These are phyloP conservation scores for Folsomia manolachei DNA, from an alignment of 2,888 invertebrate genomes.

Conservation along the genomic window DNA sequence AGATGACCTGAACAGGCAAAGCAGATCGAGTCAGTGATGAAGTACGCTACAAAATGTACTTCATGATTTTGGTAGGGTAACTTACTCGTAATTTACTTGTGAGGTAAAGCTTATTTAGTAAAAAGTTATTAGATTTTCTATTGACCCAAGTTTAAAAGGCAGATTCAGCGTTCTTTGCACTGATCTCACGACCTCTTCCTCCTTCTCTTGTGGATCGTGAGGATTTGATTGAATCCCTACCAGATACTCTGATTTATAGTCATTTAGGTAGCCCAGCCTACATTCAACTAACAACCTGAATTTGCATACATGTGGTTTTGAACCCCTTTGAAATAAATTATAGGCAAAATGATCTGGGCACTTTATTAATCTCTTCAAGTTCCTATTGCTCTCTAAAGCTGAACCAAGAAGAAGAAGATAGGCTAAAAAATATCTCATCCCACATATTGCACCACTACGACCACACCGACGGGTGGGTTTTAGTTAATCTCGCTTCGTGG, in stretches of 20 bases:
- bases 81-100: too few species aligned
- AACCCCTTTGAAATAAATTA: not conserved
- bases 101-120: too few species aligned
- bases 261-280: slow-evolving; percentile 39
- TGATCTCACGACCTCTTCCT: slow-evolving; percentile 45
- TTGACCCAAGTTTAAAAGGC: too few species aligned
- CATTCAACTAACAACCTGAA: too few species aligned
- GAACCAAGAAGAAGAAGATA: too few species aligned
- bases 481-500: too few species aligned
- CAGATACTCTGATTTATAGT: slow-evolving; percentile 46
- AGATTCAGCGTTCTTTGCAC: too few species aligned
- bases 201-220: slow-evolving; percentile 41
- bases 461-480: not conserved
- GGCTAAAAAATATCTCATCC: not conserved
- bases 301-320: too few species aligned
- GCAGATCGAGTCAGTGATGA: too few species aligned
- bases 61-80: not conserved
- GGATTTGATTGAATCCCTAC: slow-evolving; percentile 47
- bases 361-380: slow-evolving; percentile 1
- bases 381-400: too few species aligned
- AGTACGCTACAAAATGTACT: not conserved
- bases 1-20: slow-evolving; percentile 30
- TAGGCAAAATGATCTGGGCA: not conserved
- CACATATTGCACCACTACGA: slow-evolving; percentile 14
- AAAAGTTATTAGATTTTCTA: too few species aligned